These are phyloP conservation scores for Melitaea cinxia DNA, from an alignment of 1,140 invertebrate species.

Conservation along the genomic window DNA sequence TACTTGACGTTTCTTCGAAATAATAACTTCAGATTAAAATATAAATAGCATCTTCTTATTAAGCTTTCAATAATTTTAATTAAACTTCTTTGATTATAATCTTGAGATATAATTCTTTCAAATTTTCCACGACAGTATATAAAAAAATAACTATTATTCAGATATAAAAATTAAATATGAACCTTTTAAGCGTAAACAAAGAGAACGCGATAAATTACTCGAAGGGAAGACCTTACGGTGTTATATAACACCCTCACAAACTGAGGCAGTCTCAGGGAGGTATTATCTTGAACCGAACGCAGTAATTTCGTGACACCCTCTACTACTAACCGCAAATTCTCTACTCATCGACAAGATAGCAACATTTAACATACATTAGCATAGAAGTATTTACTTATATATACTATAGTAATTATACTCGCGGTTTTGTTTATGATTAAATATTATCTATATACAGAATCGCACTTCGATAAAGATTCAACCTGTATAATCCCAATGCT, in stretches of 20 bases:
- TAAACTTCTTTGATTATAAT: no score
- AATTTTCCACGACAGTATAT: background rate
- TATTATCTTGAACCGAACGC: conserved; percentile 30
- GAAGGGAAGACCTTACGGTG: conserved; percentile 13
- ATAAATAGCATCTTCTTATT: no score
- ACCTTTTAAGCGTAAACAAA: conserved; percentile 4
- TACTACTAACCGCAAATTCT: background rate
- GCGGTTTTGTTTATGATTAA: no score
- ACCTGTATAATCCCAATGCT: no score
- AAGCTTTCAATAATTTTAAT: no score
- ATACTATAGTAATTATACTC: no score
- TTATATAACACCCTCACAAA: conserved; percentile 10
- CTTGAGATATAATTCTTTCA: no score
- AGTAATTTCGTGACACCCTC: conserved; percentile 28
- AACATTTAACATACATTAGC: conserved; percentile 14
- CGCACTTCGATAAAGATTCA: no score
- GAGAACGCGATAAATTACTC: conserved; percentile 13
- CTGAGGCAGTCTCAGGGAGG: conserved; percentile 15
- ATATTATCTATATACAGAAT: no score
- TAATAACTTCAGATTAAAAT: no score
- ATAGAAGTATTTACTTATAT: background rate
- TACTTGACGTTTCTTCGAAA: no score
- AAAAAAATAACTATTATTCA: background rate
- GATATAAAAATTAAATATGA: background rate
- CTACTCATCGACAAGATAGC: background rate